phyloP scores from a whole-genome alignment of 2,888 invertebrate genomes.

The Pristionchus fissidentatus region DNA sequence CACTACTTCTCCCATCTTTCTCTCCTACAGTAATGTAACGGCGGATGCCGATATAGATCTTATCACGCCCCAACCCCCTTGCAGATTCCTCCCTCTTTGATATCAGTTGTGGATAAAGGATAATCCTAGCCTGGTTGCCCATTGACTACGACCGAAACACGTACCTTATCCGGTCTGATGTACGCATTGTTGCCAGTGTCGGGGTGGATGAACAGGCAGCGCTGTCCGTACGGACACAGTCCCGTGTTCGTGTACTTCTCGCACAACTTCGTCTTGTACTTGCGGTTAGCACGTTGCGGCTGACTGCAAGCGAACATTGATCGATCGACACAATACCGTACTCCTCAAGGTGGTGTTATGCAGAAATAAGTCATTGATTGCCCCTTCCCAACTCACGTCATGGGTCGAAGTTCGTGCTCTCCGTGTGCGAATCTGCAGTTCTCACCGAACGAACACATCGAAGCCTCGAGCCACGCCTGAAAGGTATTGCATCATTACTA shows the following conservation, averaged over 20 bases:
- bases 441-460: constrained; percentile 69
- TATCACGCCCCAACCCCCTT: not conserved
- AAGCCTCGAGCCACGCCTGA: constrained; percentile 70
- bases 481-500: too few species aligned
- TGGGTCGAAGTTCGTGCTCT: constrained; percentile 69
- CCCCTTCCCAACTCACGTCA: constrained; percentile 55
- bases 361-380: not conserved
- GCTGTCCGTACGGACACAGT: constrained; percentile 72
- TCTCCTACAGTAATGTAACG: too few species aligned
- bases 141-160: not conserved
- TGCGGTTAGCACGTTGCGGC: constrained; percentile 64
- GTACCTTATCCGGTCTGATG: constrained; percentile 64
- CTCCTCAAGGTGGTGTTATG: not conserved
- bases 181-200: constrained; percentile 61
- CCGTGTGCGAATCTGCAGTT: constrained; percentile 74
- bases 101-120: too few species aligned
- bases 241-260: constrained; percentile 75
- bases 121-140: too few species aligned
- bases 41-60: too few species aligned
- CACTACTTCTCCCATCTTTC: too few species aligned
- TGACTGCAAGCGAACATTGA: too few species aligned
- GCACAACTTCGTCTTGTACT: constrained; percentile 75
- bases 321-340: not conserved
- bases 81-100: too few species aligned
- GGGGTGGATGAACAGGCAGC: constrained; percentile 75